These are phyloP conservation scores for Bombylius discolor DNA, from an alignment of 2,888 invertebrate genomes.

Conservation along the genomic window DNA sequence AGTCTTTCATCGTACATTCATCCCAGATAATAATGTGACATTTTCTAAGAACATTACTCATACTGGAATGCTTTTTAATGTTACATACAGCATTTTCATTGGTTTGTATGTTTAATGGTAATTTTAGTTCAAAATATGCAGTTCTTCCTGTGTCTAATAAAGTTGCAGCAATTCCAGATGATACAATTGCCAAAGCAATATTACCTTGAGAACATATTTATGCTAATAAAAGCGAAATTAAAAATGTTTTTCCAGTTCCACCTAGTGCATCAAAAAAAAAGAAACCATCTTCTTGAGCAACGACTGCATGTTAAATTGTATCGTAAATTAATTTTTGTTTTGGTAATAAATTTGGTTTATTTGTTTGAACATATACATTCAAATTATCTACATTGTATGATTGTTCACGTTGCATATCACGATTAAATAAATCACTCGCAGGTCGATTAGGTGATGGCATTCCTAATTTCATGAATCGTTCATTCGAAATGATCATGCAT, in stretches of 20 bases:
- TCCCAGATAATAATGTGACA: constrained; percentile 20
- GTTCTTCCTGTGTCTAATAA: no score
- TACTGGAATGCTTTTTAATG: constrained; percentile 20
- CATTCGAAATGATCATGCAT: not conserved
- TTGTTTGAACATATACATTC: no score
- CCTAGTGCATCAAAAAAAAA: constrained; percentile 8
- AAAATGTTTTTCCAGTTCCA: constrained; percentile 11
- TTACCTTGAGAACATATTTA: constrained; percentile 1
- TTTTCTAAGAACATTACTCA: constrained; percentile 19
- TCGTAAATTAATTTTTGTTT: no score
- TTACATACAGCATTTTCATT: constrained; percentile 19
- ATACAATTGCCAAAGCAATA: constrained; percentile 9
- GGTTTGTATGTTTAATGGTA: constrained; percentile 19
- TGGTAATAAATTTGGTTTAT: no score
- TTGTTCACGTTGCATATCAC: not conserved
- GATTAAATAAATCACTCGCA: not conserved
- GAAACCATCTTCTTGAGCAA: not conserved
- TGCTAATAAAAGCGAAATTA: constrained; percentile 1
- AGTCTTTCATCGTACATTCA: not conserved
- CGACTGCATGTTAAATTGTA: no score
- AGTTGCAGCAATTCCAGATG: constrained; percentile 13
- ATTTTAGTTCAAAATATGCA: constrained; percentile 23
- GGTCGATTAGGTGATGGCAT: constrained; percentile 10
- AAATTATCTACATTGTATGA: no score
- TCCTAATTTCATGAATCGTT: not conserved